phyloP scores from a whole-genome alignment of 2,113 vertebrate genomes.

The Cyphomyrus discorhynchus region DNA sequence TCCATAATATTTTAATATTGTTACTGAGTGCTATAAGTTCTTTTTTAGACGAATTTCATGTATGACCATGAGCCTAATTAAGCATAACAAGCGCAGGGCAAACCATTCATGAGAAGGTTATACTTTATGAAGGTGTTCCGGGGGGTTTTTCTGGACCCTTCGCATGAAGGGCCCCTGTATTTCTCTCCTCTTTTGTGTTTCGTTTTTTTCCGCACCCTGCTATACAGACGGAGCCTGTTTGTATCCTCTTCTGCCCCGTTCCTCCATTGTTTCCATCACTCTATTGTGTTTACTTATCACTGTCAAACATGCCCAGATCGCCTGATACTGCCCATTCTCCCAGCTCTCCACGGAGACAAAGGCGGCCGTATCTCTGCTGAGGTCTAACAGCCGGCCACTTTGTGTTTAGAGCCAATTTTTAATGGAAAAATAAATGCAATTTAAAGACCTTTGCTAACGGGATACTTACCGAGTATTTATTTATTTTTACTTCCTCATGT shows the following conservation, averaged over 20 bases:
- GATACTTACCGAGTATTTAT: background rate
- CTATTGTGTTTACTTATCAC: conserved; percentile 50
- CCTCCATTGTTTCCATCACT: background rate
- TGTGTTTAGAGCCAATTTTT: background rate
- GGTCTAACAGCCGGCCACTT: conserved; percentile 19
- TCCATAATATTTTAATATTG: background rate
- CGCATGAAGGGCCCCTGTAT: background rate
- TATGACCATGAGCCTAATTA: background rate
- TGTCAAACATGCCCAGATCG: conserved; percentile 47
- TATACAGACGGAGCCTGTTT: background rate
- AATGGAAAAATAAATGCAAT: conserved; percentile 1
- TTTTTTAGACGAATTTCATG: background rate
- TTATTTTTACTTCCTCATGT: background rate
- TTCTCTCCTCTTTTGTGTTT: background rate
- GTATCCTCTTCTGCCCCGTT: conserved; percentile 16
- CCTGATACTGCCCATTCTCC: conserved; percentile 40
- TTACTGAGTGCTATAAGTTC: background rate
- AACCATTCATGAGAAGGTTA: background rate
- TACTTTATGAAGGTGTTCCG: background rate
- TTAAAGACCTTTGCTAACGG: background rate
- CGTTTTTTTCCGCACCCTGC: background rate
- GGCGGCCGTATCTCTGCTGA: conserved; percentile 34
- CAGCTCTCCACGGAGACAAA: conserved; percentile 43
- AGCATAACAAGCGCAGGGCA: background rate
- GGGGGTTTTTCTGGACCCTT: background rate